Evolutionary conservation across 2,113 vertebrate species (phyloP), one percentile per base, ranked within the genome.

Genomic region (Bufo gargarizans): DNA sequence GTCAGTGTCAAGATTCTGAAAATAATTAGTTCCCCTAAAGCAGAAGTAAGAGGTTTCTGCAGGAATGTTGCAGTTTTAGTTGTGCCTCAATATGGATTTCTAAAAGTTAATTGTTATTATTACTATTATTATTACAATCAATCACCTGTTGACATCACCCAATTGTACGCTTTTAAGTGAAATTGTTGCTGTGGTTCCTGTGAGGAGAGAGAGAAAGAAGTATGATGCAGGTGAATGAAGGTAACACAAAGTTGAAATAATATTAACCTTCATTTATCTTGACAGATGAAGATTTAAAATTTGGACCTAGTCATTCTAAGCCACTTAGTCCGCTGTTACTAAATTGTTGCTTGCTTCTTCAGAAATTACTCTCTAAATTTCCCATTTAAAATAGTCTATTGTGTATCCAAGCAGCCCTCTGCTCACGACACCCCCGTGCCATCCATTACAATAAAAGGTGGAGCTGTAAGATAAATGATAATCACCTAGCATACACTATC

Each of bases 381-480:
- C 8, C 49, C 5, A 33, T 86, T 65, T 61, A 17, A 65, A n/a
- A 78, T 22, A 17, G 72, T 45, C 55, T 20, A 61, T 50, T 86
- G 17, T 65, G 45, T 77, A 13, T 43, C 58, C 17, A n/a, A 17
- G 85, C 59, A 19, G 45, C 77, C 45, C 55, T 77, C 47, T 16
- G 43, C 45, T 63, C 58, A 8, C 2, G 22, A 61, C 3, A 77
- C 85, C 67, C 45, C 59, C 76, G 55, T 55, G 79, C 67, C 86
- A 82, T 88, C 79, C 20, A 59, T 88, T 82, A 76, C 86, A 58
- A 88, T 88, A 88, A 88, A 88, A 82, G 86, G 86, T 88, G 12
- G 53, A 63, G 79, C 79, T 49, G 78, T 49, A 88, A 88, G 79
- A 88, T 63, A 82, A 88, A 88, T 88, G 78, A 76, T 63, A 82